Percentiles rank a stretch among this genome's conserved stretches.
Conservation (phyloP, 2,797 vertebrate genomes). For the Decapterus maruadsi region DNA sequence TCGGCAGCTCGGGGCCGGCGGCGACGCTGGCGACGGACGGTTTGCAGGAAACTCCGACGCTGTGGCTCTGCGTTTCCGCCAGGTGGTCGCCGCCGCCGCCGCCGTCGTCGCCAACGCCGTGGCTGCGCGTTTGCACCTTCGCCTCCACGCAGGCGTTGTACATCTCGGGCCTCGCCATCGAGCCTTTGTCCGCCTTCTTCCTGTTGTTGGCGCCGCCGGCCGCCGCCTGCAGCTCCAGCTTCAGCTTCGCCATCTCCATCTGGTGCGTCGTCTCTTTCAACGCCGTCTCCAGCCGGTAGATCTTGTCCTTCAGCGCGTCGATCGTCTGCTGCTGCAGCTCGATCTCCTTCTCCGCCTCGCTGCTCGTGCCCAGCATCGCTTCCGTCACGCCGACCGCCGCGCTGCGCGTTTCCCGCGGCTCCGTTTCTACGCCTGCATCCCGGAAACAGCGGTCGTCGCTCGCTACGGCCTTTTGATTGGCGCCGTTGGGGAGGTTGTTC, state of each 20-base stretch:
- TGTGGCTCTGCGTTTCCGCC: slow-evolving; percentile 76
- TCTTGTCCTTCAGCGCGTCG: slow-evolving; percentile 94
- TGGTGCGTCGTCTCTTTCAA: slow-evolving; percentile 94
- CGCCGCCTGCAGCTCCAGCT: slow-evolving; percentile 91
- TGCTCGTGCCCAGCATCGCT: slow-evolving; percentile 92
- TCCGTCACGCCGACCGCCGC: slow-evolving; percentile 90
- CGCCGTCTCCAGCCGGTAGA: slow-evolving; percentile 95
- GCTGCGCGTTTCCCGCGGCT: slow-evolving; percentile 79
- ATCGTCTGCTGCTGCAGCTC: slow-evolving; percentile 97
- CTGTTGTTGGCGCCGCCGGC: slow-evolving; percentile 87
- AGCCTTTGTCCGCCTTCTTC: slow-evolving; percentile 92
- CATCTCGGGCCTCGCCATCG: slow-evolving; percentile 87
- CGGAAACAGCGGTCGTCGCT: slow-evolving; percentile 34
- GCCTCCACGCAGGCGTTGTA: slow-evolving; percentile 90
- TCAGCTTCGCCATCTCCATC: slow-evolving; percentile 97
- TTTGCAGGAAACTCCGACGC: slow-evolving; percentile 85
- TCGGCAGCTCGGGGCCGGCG: slow-evolving; percentile 88
- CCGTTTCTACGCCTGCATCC: slow-evolving; percentile 87
- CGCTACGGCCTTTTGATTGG: too few species aligned
- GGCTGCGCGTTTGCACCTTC: slow-evolving; percentile 85
- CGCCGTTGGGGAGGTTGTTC: slow-evolving; percentile 76
- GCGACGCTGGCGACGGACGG: slow-evolving; percentile 73
- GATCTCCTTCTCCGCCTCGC: slow-evolving; percentile 92
- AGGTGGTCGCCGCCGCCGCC: slow-evolving; percentile 81
- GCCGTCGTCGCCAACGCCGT: slow-evolving; percentile 83